Evolutionary conservation across 2,888 invertebrate genomes (phyloP), one percentile per base, ranked within the genome.

Genomic region (Eupithecia exiguata): DNA sequence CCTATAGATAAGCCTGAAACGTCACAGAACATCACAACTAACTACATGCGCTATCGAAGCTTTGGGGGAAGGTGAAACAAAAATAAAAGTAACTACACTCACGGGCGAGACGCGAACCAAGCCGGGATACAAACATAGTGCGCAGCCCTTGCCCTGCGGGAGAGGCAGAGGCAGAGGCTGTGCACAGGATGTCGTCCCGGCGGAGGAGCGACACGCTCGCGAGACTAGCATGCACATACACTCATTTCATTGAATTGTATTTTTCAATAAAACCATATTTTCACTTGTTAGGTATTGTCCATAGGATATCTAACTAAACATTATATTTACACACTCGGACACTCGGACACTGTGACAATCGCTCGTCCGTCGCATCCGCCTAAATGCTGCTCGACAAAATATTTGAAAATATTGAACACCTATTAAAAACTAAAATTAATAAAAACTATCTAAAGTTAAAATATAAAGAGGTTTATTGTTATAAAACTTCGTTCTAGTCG

Each of bases 261-360:
- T 86, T 87, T 89, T 92, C 93, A 93, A 93, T 91, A 93, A 93
- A 93, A 92, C 91, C 91, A 89, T 91, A 85, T 87, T 89, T 92
- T 89, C 93, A 94, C 94, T 93, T 93, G 94, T 94, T 93, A 94
- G 93, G 94, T 94, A 94, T 94, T 93, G 94, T 94, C 94, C 94
- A 91, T 92, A 93, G 90, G 87, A 85, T 92, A 88, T 89, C 93
- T 93, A 93, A 88, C 91, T 92, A 92, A 89, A 89, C 88, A 88
- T 87, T 89, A n/a, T 93, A 93, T 94, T 89, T 94, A 93, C 93
- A 93, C 81, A 81, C 73, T 76, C 78, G 83, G 84, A 93, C 81
- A 81, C 73, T 76, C 78, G 83, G 84, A 82, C 85, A 74, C 46
- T 74, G 80, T 79, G 83, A 78, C 78, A 30, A n/a, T n/a, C n/a